Evolutionary conservation across 2,797 vertebrate genomes (phyloP).

Genomic region (Syncerus caffer): DNA sequence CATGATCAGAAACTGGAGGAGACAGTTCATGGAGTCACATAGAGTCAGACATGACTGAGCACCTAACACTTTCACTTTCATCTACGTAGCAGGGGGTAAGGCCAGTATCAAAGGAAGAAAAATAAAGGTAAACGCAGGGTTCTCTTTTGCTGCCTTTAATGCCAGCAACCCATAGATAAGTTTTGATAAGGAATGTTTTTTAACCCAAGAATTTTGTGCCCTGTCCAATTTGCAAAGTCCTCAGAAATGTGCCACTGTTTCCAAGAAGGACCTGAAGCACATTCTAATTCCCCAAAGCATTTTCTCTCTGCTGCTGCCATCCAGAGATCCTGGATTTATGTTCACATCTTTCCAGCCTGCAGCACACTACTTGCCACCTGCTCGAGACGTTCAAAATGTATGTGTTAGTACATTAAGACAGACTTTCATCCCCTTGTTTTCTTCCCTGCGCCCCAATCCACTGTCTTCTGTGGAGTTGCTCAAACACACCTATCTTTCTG

Average conservation of each 20-base stretch:
- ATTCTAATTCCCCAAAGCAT: background rate
- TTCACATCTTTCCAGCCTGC: background rate
- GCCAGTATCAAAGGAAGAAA: background rate
- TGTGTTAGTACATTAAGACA: background rate
- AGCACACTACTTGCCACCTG: background rate
- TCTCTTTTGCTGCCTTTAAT: background rate
- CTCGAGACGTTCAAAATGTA: background rate
- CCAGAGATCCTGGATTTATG: background rate
- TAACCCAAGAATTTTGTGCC: background rate
- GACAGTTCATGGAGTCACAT: background rate
- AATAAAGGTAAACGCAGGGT: background rate
- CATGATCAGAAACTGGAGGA: background rate
- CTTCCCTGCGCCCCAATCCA: background rate
- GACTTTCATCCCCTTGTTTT: background rate
- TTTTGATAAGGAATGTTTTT: background rate
- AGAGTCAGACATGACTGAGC: background rate
- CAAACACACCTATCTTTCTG: rapidly evolving
- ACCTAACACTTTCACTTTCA: background rate
- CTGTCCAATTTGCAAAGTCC: background rate
- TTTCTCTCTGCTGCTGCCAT: background rate
- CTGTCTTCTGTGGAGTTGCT: background rate
- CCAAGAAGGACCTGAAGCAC: background rate
- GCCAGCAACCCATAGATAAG: background rate
- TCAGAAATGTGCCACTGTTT: background rate
- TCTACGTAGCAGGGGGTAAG: background rate